Conservation (phyloP, 2,797 vertebrate genomes). For the Centropyge bicolor region DNA sequence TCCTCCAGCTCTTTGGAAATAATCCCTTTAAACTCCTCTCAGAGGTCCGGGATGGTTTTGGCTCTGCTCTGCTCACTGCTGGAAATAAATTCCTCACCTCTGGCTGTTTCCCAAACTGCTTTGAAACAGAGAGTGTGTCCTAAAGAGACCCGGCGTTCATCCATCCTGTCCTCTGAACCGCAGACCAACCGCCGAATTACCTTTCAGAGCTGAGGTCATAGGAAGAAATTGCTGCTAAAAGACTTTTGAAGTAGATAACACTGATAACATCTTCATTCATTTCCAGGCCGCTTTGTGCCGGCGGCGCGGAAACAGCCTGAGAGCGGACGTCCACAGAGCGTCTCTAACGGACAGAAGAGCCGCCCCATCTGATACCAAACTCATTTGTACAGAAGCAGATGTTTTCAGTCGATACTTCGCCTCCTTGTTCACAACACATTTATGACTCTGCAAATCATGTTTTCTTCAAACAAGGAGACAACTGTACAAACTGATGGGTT, state of each 20-base stretch:
- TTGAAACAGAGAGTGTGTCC: conserved; percentile 65
- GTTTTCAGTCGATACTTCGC: background rate
- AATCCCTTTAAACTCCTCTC: conserved; percentile 71
- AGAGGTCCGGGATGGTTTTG: conserved; percentile 38
- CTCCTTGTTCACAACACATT: no score
- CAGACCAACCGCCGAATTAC: conserved; percentile 62
- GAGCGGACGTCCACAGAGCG: conserved; percentile 2
- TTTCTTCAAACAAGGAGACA: background rate
- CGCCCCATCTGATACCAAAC: conserved; percentile 19
- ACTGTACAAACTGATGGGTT: background rate
- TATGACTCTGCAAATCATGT: background rate
- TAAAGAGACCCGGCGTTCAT: conserved; percentile 60
- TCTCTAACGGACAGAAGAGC: conserved; percentile 27
- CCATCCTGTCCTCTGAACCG: conserved; percentile 58
- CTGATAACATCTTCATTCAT: conserved; percentile 66
- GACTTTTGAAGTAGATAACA: conserved; percentile 56
- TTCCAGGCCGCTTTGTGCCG: conserved; percentile 35
- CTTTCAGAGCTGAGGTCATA: conserved; percentile 50
- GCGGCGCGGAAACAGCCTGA: conserved; percentile 18
- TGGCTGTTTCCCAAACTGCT: conserved; percentile 69
- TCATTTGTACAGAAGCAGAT: background rate
- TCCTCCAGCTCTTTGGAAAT: conserved; percentile 69
- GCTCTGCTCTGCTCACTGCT: conserved; percentile 61
- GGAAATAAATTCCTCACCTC: conserved; percentile 72
- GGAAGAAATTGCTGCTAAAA: conserved; percentile 57